Evolutionary conservation across 2,797 vertebrate genomes (phyloP).

Genomic region (Artibeus jamaicensis): DNA sequence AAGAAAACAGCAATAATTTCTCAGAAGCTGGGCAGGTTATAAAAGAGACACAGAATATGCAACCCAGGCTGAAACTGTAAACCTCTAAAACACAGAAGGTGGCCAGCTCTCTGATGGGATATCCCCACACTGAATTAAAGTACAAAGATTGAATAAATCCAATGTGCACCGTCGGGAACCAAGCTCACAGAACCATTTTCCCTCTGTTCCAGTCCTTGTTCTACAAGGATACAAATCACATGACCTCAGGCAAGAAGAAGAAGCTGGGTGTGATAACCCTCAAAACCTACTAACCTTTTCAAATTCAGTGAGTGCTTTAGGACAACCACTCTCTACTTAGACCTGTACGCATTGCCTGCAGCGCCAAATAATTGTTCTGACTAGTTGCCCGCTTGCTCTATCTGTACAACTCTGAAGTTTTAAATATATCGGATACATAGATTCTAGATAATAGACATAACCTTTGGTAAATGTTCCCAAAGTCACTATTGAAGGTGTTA

Average conservation of each 20-base stretch:
- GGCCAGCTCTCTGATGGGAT: slow-evolving; percentile 70
- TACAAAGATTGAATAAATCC: slow-evolving; percentile 75
- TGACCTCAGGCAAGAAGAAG: slow-evolving; percentile 66
- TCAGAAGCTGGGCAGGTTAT: slow-evolving; percentile 79
- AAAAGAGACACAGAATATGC: slow-evolving; percentile 75
- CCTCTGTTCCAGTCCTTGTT: slow-evolving; percentile 59
- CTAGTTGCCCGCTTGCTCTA: slow-evolving; percentile 40
- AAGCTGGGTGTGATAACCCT: slow-evolving; percentile 69
- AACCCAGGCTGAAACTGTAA: slow-evolving; percentile 63
- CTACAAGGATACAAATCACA: slow-evolving; percentile 65
- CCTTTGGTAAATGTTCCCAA: slow-evolving; percentile 29
- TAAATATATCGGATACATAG: slow-evolving; percentile 3
- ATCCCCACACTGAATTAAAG: slow-evolving; percentile 74
- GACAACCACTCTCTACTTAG: slow-evolving; percentile 69
- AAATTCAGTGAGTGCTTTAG: slow-evolving; percentile 68
- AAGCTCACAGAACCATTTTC: slow-evolving; percentile 60
- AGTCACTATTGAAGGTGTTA: slow-evolving; percentile 51
- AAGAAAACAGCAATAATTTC: slow-evolving; percentile 77
- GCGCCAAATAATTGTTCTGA: slow-evolving; percentile 68
- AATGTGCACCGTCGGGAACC: slow-evolving; percentile 56
- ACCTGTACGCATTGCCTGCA: slow-evolving; percentile 70
- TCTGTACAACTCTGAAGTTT: slow-evolving; percentile 58
- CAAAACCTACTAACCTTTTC: slow-evolving; percentile 73
- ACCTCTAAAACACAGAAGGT: slow-evolving; percentile 75
- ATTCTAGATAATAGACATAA: slow-evolving; percentile 60